Evolutionary conservation across 2,113 vertebrate genomes (phyloP), one percentile per base, ranked within the genome.

Genomic region (Talpa occidentalis): DNA sequence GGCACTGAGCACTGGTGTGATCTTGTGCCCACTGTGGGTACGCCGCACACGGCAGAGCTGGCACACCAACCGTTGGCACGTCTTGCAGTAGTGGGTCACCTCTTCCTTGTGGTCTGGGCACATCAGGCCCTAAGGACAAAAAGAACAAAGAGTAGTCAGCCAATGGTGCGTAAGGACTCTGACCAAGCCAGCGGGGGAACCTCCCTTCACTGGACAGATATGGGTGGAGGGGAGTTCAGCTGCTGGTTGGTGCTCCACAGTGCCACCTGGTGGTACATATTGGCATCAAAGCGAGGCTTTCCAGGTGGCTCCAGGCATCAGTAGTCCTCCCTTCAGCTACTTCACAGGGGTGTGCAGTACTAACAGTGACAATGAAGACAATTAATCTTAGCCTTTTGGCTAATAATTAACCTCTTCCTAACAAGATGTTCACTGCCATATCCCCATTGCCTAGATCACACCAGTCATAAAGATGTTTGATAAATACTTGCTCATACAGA

Each of bases 51-150:
- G 99, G 96, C 99, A 99, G 64, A 99, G 98, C 40, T 99, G 98
- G 96, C 99, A 99, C 89, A 99, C 98, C 88, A 99, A 97, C 35
- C 98, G 98, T 90, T 99, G 99, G 97, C 99, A 99, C 3, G 98
- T 99, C 94, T 99, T 99, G 96, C 99, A 99, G 97, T 99, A 99
- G 97, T 99, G 99, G 94, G 98, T 99, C 97, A 99, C 98, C 79
- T 99, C 98, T 98, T 99, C 99, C 95, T 99, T 99, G 49, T 99
- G 99, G 82, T 99, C 99, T 0, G 99, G 99, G 96, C 99, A 99
- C 85, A 98, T 99, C 88, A 99, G 97, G 35, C 99, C 99, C 99
- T 99, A 84, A 0, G 0, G 85, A 66, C 69, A 88, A 0, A 94
- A 82, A 92, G 49, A 62, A 52, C 32, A 91, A 42, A 37, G 69